Conservation (phyloP, 2,797 vertebrate species). For the Anguilla obscura region DNA sequence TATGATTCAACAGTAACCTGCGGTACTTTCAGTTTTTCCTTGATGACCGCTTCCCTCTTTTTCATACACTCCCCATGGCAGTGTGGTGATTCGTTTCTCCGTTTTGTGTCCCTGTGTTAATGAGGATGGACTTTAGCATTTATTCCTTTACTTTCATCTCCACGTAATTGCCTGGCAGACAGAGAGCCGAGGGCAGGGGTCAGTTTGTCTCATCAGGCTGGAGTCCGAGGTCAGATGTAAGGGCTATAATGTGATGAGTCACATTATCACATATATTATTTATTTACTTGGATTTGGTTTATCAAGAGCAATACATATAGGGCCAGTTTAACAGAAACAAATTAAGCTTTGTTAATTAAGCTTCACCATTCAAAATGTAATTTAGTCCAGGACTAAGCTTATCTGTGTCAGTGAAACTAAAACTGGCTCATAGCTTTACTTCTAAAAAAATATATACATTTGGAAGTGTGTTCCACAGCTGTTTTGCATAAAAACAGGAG, state of each 20-base stretch:
- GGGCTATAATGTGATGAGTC: neutral
- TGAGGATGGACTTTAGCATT: neutral
- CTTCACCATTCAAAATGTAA: no score
- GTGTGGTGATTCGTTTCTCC: neutral
- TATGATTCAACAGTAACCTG: neutral
- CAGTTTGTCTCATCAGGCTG: neutral
- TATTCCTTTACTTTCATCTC: constrained; percentile 10
- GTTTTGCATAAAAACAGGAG: no score
- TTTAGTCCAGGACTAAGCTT: no score
- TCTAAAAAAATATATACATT: neutral
- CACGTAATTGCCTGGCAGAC: constrained; percentile 3
- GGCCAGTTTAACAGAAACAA: no score
- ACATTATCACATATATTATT: neutral
- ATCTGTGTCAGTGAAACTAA: no score
- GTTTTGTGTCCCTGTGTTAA: neutral
- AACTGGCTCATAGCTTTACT: neutral
- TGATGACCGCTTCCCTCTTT: neutral
- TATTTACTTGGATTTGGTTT: neutral
- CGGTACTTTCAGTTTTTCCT: neutral
- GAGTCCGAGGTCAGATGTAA: neutral
- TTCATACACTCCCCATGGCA: neutral
- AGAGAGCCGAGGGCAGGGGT: neutral
- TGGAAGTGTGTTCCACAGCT: no score
- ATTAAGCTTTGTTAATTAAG: no score
- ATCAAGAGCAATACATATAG: neutral